phyloP scores from a whole-genome alignment of 2,113 vertebrate genomes.

The Tupaia chinensis region DNA sequence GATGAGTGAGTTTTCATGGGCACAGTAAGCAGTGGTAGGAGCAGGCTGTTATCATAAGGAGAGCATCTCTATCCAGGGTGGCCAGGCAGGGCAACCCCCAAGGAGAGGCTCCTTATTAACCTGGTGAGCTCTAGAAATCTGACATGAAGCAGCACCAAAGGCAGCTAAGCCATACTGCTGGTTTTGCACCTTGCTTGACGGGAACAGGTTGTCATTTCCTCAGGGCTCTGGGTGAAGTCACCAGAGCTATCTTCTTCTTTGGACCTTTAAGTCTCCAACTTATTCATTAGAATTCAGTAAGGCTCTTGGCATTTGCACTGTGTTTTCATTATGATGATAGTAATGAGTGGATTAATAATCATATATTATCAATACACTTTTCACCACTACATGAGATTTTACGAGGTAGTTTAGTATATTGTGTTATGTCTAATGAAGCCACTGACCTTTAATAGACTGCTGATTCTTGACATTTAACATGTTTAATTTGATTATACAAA shows the following conservation, averaged over 20 bases:
- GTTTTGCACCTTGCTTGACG: background rate
- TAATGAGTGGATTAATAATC: background rate
- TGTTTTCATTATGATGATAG: background rate
- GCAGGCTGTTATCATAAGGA: background rate
- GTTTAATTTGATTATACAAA: background rate
- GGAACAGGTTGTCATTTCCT: background rate
- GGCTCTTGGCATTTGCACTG: background rate
- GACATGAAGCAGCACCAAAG: background rate
- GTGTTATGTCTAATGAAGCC: background rate
- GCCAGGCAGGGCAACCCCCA: background rate
- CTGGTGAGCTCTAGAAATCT: background rate
- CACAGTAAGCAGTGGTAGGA: background rate
- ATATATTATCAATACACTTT: background rate
- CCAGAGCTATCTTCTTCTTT: background rate
- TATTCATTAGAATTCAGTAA: background rate
- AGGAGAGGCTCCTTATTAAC: fast-evolving
- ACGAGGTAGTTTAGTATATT: background rate
- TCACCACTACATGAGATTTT: background rate
- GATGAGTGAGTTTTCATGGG: background rate
- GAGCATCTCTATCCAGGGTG: background rate
- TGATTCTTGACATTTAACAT: background rate
- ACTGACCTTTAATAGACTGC: background rate
- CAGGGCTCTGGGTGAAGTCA: background rate
- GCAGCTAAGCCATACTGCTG: background rate
- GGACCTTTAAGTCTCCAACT: background rate